Percentiles rank a stretch among this genome's conserved stretches.
phyloP scores from a whole-genome alignment of 2,888 invertebrate species.

The Thelaira solivaga region DNA sequence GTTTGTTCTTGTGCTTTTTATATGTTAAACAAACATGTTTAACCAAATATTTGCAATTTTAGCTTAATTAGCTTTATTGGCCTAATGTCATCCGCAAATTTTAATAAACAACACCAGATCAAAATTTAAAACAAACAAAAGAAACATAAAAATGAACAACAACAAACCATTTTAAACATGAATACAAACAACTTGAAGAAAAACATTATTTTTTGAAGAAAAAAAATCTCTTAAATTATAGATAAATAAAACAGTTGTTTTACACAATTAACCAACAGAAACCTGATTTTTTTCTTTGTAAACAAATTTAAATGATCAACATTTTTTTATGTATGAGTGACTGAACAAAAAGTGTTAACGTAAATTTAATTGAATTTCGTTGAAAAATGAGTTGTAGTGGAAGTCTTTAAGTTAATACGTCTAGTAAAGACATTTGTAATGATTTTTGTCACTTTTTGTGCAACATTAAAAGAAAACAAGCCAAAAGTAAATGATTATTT shows the following conservation, averaged over 20 bases:
- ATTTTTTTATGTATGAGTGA: neutral
- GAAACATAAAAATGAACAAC: neutral
- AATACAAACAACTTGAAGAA: neutral
- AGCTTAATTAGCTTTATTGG: slow-evolving; percentile 58
- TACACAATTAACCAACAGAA: slow-evolving; percentile 8
- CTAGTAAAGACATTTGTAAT: no score
- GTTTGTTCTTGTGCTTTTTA: slow-evolving; percentile 31
- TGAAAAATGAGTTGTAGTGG: neutral
- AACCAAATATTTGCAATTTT: slow-evolving; percentile 56
- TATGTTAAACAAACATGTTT: slow-evolving; percentile 50
- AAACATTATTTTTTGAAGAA: no score
- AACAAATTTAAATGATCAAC: slow-evolving; percentile 4
- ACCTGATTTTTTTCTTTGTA: neutral
- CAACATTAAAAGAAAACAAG: no score
- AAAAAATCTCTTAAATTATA: neutral
- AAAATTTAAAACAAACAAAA: neutral
- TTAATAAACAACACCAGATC: slow-evolving; percentile 30
- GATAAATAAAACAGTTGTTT: slow-evolving; percentile 34
- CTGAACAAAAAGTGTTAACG: slow-evolving; percentile 18
- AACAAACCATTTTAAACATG: slow-evolving; percentile 7
- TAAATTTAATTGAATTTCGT: slow-evolving; percentile 7
- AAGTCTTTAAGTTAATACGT: no score
- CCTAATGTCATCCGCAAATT: slow-evolving; percentile 56
- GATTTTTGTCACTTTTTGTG: no score
- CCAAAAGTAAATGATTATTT: no score